Conservation (phyloP, 2,113 vertebrate genomes). For the Oenanthe oenanthe region DNA sequence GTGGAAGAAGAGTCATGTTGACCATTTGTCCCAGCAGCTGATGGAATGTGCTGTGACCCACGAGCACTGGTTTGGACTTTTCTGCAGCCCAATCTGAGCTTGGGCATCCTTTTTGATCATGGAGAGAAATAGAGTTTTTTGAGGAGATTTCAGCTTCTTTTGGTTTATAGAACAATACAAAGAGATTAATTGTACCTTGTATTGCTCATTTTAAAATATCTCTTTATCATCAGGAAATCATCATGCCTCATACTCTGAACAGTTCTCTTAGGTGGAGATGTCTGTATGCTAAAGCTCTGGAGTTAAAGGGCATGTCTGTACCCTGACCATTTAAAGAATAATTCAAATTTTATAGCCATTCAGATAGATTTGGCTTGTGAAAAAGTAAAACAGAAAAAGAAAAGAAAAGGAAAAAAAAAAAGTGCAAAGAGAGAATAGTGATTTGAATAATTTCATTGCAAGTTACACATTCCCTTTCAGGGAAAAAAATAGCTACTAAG, state of each 20-base stretch:
- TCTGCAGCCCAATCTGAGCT: not conserved
- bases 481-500: not conserved
- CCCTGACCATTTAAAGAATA: not conserved
- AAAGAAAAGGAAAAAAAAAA: too few relatives aligned
- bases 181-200: not conserved
- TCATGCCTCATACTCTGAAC: not conserved
- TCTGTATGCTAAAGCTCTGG: not conserved
- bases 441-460: not conserved
- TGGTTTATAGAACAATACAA: not conserved
- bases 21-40: not conserved
- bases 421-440: accelerated
- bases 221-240: not conserved
- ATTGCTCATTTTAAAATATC: not conserved
- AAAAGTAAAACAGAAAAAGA: not conserved
- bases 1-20: not conserved
- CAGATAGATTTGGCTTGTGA: not conserved
- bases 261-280: not conserved
- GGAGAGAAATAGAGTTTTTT: not conserved
- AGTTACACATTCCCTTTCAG: not conserved
- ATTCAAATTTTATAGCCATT: not conserved
- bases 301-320: not conserved
- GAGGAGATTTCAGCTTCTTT: not conserved
- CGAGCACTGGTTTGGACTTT: accelerated
- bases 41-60: accelerated
- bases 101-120: not conserved